Conservation (phyloP, 2,113 vertebrate genomes). For the Trachemys scripta region DNA sequence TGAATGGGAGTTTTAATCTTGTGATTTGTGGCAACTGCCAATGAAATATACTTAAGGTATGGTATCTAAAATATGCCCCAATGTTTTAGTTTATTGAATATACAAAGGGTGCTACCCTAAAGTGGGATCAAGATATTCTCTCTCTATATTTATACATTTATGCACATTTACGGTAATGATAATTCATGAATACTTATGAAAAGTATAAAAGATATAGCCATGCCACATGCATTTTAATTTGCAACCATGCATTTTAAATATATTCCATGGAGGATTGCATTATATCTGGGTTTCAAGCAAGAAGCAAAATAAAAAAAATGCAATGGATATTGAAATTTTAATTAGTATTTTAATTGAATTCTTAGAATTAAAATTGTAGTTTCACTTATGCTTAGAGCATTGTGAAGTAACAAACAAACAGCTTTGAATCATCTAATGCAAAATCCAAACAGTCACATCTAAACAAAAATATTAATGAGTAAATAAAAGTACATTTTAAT, state of each 20-base stretch:
- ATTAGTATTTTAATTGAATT: background rate
- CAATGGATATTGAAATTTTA: conserved; percentile 25
- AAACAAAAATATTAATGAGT: conserved; percentile 20
- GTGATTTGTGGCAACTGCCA: background rate
- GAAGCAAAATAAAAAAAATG: conserved; percentile 54
- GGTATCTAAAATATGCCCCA: background rate
- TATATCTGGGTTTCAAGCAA: conserved; percentile 51
- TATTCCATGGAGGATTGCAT: conserved; percentile 68
- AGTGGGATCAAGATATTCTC: conserved; percentile 22
- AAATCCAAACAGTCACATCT: conserved; percentile 1
- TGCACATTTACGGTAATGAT: conserved; percentile 58
- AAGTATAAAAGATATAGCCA: conserved; percentile 70
- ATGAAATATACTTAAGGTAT: background rate
- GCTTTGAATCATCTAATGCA: background rate
- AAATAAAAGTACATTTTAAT: conserved; percentile 15
- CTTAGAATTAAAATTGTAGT: conserved; percentile 38
- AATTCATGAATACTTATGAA: conserved; percentile 63
- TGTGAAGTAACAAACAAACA: conserved; percentile 21
- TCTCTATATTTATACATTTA: conserved; percentile 35
- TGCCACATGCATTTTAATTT: conserved; percentile 79
- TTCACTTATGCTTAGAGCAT: conserved; percentile 58
- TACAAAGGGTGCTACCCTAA: conserved; percentile 4
- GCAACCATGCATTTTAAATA: conserved; percentile 76
- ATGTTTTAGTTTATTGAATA: conserved; percentile 8
- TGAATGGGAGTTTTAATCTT: background rate